These are phyloP conservation scores for Scolanthus callimorphus DNA, from an alignment of 92 coral and sea anemone genomes.

Conservation along the genomic window DNA sequence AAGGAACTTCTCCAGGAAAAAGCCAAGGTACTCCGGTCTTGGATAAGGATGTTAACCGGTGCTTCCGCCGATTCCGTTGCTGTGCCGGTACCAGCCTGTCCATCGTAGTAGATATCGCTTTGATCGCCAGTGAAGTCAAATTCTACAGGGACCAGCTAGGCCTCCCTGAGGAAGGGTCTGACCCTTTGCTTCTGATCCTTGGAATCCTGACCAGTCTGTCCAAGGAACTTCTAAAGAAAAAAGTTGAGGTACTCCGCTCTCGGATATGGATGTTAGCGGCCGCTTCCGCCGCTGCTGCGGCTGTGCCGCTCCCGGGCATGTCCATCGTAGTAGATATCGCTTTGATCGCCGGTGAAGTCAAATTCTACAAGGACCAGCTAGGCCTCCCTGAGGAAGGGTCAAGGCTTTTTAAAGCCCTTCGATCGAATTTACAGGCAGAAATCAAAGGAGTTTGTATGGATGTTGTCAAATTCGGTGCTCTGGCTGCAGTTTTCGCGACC, in stretches of 20 bases:
- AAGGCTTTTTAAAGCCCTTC: slow-evolving; percentile 11
- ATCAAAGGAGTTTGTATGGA: slow-evolving; percentile 23
- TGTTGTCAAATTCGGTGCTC: slow-evolving; percentile 5
- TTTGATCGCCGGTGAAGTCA: slow-evolving; percentile 16
- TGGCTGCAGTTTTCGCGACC: slow-evolving; percentile 10
- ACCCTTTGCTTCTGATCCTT: slow-evolving; percentile 19
- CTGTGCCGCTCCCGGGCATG: slow-evolving; percentile 37
- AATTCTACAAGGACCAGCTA: slow-evolving; percentile 37
- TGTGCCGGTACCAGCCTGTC: slow-evolving; percentile 37
- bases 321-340: slow-evolving; percentile 29
- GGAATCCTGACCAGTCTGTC: slow-evolving; percentile 19
- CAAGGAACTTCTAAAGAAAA: slow-evolving; percentile 13
- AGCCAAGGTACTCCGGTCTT: slow-evolving; percentile 28
- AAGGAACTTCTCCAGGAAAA: slow-evolving; percentile 21
- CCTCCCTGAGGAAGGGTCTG: slow-evolving; percentile 30
- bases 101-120: slow-evolving; percentile 25
- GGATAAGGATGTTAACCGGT: slow-evolving; percentile 32
- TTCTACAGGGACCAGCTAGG: slow-evolving; percentile 46
- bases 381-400: slow-evolving; percentile 40
- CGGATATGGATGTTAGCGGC: slow-evolving; percentile 32
- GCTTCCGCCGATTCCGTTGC: slow-evolving; percentile 29
- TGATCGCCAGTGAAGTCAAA: slow-evolving; percentile 13
- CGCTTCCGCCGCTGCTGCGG: slow-evolving; percentile 33
- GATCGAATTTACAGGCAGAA: slow-evolving; percentile 11
- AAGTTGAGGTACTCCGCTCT: slow-evolving; percentile 15